Evolutionary conservation across 2,113 vertebrate genomes (phyloP).

Genomic region (Phaethon lepturus): DNA sequence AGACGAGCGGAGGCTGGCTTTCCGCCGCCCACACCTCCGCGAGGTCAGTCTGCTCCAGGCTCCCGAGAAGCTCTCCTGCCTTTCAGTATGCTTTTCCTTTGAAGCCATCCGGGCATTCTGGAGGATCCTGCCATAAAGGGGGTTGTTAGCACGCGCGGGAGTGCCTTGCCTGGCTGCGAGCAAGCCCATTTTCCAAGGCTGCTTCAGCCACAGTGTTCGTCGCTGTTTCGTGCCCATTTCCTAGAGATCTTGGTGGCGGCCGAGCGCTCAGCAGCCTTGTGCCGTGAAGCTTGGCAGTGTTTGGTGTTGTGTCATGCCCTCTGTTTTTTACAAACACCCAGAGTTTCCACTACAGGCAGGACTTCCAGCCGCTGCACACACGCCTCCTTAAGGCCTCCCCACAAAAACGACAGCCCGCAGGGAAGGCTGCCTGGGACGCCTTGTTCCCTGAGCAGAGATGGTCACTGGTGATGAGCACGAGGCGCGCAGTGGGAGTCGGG

Average conservation of each 20-base stretch:
- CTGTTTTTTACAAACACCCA: not conserved
- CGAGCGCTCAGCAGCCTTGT: rapidly evolving
- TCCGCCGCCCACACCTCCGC: not conserved
- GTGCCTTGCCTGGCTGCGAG: not conserved
- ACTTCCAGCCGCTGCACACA: not conserved
- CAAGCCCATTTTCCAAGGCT: not conserved
- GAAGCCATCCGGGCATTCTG: rapidly evolving
- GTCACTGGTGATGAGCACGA: no score
- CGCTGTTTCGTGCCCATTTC: not conserved
- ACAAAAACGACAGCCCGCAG: no score
- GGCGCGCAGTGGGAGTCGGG: rapidly evolving
- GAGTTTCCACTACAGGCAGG: not conserved
- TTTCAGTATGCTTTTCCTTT: not conserved
- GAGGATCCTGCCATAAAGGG: not conserved
- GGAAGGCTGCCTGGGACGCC: not conserved
- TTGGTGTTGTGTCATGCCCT: rapidly evolving
- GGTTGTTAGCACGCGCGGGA: not conserved
- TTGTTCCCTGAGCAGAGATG: rapidly evolving
- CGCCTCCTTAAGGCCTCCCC: rapidly evolving
- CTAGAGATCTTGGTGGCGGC: rapidly evolving
- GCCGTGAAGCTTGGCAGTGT: rapidly evolving
- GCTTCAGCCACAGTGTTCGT: not conserved
- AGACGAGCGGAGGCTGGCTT: not conserved
- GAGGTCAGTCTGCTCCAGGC: not conserved
- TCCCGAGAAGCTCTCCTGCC: not conserved